Conservation (phyloP, 1,140 invertebrate species). For the Cyclargus thomasi region DNA sequence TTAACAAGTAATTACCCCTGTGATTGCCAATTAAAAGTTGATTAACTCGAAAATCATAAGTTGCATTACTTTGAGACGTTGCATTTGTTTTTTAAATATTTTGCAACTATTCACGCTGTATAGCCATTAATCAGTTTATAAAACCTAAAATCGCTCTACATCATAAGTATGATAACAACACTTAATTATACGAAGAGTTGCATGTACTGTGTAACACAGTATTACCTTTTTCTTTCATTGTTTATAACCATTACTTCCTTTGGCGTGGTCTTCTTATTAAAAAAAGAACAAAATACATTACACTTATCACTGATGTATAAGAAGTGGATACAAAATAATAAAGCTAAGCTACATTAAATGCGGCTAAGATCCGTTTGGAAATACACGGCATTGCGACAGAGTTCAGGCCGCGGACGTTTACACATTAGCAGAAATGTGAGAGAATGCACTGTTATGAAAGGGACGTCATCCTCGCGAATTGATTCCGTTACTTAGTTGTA, state of each 20-base stretch:
- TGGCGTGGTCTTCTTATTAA: neutral
- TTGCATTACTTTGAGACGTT: neutral
- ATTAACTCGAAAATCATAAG: neutral
- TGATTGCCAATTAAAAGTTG: constrained; percentile 4
- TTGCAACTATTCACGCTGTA: neutral
- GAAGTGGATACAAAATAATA: neutral
- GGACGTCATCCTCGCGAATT: neutral
- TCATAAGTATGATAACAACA: neutral
- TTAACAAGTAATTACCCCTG: neutral
- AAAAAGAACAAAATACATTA: too few species aligned
- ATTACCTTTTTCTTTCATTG: neutral
- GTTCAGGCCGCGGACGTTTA: neutral
- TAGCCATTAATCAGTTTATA: neutral
- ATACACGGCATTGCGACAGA: neutral
- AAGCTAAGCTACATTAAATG: neutral
- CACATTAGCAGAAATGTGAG: constrained; percentile 5
- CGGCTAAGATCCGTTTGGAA: constrained; percentile 7
- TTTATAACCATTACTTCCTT: neutral
- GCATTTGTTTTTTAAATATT: neutral
- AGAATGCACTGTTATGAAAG: constrained; percentile 9
- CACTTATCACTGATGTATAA: too few species aligned
- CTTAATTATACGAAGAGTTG: neutral
- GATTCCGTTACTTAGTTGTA: neutral
- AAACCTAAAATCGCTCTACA: neutral
- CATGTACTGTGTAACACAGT: neutral